A percentile compares a stretch with the other conserved stretches of the same genome.
These are phyloP conservation scores for Aphis gossypii DNA, from an alignment of 1,140 invertebrate species.

Conservation along the genomic window DNA sequence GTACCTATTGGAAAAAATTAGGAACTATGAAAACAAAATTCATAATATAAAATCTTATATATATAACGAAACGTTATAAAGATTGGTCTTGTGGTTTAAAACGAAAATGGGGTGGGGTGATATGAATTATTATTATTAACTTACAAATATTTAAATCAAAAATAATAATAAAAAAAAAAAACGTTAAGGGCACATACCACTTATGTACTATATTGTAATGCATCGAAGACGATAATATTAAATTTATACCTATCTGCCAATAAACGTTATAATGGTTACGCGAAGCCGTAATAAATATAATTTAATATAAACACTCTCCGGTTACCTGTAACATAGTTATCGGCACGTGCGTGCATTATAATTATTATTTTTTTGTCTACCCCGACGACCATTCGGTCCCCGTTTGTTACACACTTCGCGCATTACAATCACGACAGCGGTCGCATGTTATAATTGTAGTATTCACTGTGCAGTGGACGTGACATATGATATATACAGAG, in stretches of 20 bases:
- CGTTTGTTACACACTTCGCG: neutral
- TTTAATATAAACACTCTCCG: slow-evolving; percentile 2
- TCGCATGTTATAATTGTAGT: slow-evolving; percentile 3
- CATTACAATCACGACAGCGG: neutral
- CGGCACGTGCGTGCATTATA: neutral
- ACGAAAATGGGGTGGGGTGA: no score
- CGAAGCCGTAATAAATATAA: neutral
- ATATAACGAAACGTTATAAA: neutral
- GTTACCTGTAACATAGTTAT: neutral
- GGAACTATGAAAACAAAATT: neutral
- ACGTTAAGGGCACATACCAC: neutral
- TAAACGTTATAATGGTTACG: neutral
- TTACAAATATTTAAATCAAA: no score
- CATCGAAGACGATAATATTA: neutral
- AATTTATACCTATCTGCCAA: neutral
- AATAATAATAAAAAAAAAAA: neutral
- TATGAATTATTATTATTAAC: no score
- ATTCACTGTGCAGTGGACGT: neutral
- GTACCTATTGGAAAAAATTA: no score
- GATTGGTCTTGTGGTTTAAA: no score
- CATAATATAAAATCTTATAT: neutral
- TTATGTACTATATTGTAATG: neutral
- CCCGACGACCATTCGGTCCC: neutral
- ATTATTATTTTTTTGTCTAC: neutral
- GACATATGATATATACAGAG: neutral